These are phyloP conservation scores for Hycleus phaleratus DNA, from an alignment of 1,140 invertebrate genomes.

Conservation along the genomic window DNA sequence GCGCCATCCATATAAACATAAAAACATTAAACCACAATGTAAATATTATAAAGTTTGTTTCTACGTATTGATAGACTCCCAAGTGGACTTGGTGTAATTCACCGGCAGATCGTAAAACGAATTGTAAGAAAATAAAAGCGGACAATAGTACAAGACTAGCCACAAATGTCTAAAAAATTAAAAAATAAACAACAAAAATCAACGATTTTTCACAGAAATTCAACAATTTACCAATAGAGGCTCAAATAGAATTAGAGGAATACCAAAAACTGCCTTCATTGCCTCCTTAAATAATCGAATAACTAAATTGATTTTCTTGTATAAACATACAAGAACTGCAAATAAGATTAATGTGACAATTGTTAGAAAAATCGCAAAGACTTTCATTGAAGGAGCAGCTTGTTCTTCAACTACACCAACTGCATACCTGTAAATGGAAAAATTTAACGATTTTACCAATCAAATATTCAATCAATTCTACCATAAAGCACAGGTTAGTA, in stretches of 20 bases:
- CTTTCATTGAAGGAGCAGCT: neutral
- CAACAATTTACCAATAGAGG: slow-evolving; percentile 55
- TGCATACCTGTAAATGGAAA: neutral
- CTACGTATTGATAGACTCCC: slow-evolving; percentile 39
- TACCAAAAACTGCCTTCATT: slow-evolving; percentile 58
- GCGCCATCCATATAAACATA: slow-evolving; percentile 62
- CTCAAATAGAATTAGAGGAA: slow-evolving; percentile 68
- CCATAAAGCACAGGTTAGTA: slow-evolving; percentile 58
- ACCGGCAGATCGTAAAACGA: slow-evolving; percentile 12
- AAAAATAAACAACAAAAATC: neutral
- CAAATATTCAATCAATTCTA: slow-evolving; percentile 30
- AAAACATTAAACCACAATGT: slow-evolving; percentile 42
- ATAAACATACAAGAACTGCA: slow-evolving; percentile 59
- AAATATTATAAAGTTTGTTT: slow-evolving; percentile 54
- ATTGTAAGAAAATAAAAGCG: slow-evolving; percentile 5
- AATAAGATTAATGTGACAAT: slow-evolving; percentile 54
- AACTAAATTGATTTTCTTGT: slow-evolving; percentile 61
- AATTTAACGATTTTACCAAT: neutral
- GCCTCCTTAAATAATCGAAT: slow-evolving; percentile 67
- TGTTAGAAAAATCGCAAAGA: slow-evolving; percentile 38
- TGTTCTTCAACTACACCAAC: neutral
- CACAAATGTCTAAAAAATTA: slow-evolving; percentile 17
- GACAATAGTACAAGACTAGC: slow-evolving; percentile 2
- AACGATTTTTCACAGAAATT: neutral
- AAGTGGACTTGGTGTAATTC: neutral